Percentiles rank a stretch among this genome's conserved stretches.
These are phyloP conservation scores for Macrotrachela quadricornifera DNA, from an alignment of 1,140 invertebrate genomes.

Conservation along the genomic window DNA sequence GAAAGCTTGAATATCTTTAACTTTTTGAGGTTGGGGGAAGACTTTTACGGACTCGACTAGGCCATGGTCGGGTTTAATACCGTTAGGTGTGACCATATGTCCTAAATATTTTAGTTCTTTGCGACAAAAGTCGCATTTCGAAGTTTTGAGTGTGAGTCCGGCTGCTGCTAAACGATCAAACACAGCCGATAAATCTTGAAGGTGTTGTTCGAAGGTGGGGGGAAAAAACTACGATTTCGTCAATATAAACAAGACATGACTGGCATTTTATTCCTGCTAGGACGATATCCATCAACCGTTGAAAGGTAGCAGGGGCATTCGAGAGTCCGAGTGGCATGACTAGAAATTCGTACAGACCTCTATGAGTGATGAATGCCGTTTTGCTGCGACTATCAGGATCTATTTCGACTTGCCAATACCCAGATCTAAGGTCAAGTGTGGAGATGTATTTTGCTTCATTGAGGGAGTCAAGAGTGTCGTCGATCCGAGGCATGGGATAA, in stretches of 20 bases:
- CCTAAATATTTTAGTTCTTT: conserved; percentile 10
- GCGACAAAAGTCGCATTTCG: not conserved
- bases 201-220: not conserved
- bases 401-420: conserved; percentile 1
- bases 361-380: not conserved
- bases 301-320: conserved; percentile 24
- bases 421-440: not conserved
- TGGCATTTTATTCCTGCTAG: not conserved
- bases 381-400: not conserved
- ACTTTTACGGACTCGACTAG: conserved; percentile 22
- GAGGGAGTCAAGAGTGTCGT: too few species aligned
- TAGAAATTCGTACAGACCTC: conserved; percentile 12
- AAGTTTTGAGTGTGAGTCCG: not conserved
- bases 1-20: conserved; percentile 10
- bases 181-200: not conserved
- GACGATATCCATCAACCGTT: conserved; percentile 17
- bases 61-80: conserved; percentile 16
- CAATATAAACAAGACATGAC: not conserved
- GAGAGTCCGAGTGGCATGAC: conserved; percentile 28
- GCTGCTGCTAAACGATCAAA: not conserved
- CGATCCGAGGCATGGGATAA: too few species aligned
- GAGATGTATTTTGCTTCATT: too few species aligned
- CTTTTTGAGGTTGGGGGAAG: conserved; percentile 13
- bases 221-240: not conserved
- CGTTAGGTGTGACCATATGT: conserved; percentile 18